A percentile compares a stretch with the other conserved stretches of the same genome.
Evolutionary conservation across 2,113 vertebrate species (phyloP).

Genomic region (Vanacampus margaritifer): DNA sequence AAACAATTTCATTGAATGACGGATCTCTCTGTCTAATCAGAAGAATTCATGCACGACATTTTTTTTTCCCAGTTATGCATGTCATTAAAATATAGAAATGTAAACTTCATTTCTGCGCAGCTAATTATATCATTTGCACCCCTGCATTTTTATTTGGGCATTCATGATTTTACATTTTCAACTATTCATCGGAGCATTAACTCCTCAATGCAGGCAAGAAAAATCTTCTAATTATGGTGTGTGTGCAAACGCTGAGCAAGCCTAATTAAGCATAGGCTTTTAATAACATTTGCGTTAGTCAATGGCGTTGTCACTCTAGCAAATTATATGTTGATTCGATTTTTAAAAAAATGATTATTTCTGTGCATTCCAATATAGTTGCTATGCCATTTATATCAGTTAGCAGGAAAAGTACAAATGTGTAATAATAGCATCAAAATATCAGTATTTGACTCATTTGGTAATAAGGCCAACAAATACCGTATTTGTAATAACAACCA

Average conservation of each 20-base stretch:
- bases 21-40: background rate
- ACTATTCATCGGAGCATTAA: background rate
- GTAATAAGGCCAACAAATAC: too few relatives aligned
- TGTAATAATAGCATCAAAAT: too few relatives aligned
- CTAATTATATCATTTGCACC: background rate
- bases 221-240: constrained; percentile 14
- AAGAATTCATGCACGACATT: background rate
- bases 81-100: background rate
- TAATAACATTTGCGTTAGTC: constrained; percentile 29
- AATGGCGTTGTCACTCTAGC: background rate
- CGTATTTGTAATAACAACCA: too few relatives aligned
- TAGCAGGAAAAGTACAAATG: background rate
- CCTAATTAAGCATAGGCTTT: background rate
- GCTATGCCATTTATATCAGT: background rate
- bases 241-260: constrained; percentile 19
- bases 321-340: background rate
- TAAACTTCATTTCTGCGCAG: background rate
- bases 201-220: constrained; percentile 6
- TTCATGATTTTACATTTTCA: background rate
- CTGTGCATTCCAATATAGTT: background rate
- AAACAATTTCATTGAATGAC: background rate
- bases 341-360: background rate
- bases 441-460: too few relatives aligned
- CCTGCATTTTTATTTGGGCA: constrained; percentile 3
- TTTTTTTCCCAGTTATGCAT: background rate